A percentile compares a stretch with the other conserved stretches of the same genome.
phyloP scores from a whole-genome alignment of 2,888 invertebrate genomes.

The Morpho helenor region DNA sequence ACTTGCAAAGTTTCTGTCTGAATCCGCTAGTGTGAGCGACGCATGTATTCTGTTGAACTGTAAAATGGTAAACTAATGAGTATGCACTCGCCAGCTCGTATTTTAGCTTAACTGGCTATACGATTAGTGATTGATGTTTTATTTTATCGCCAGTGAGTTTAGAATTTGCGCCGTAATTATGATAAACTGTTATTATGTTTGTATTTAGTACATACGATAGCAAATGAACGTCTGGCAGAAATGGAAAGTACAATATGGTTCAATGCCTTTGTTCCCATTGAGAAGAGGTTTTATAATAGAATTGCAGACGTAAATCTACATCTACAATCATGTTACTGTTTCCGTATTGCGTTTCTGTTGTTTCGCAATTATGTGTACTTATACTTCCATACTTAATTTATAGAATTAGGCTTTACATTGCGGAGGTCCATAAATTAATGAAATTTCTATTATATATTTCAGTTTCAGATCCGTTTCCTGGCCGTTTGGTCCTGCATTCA shows the following conservation, averaged over 20 bases:
- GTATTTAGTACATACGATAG: neutral
- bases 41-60: neutral
- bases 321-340: too few relatives aligned
- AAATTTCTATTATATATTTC: too few relatives aligned
- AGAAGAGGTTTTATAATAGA: slow-evolving; percentile 6
- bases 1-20: neutral
- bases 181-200: neutral
- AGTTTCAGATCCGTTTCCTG: too few relatives aligned
- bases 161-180: neutral
- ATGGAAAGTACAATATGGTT: slow-evolving; percentile 11
- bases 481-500: too few relatives aligned
- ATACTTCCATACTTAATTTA: too few relatives aligned
- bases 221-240: slow-evolving; percentile 7
- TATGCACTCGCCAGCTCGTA: slow-evolving; percentile 1
- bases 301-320: neutral
- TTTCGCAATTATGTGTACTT: too few relatives aligned
- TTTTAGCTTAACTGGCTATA: slow-evolving; percentile 6
- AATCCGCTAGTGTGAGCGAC: neutral
- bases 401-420: too few relatives aligned
- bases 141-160: neutral
- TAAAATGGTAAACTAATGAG: slow-evolving; percentile 8
- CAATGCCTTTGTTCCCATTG: slow-evolving; percentile 9
- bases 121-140: slow-evolving; percentile 6
- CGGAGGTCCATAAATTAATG: too few relatives aligned
- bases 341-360: too few relatives aligned